These are phyloP conservation scores for Chlorodrepanis virens DNA, from an alignment of 2,113 vertebrate genomes.

Conservation along the genomic window DNA sequence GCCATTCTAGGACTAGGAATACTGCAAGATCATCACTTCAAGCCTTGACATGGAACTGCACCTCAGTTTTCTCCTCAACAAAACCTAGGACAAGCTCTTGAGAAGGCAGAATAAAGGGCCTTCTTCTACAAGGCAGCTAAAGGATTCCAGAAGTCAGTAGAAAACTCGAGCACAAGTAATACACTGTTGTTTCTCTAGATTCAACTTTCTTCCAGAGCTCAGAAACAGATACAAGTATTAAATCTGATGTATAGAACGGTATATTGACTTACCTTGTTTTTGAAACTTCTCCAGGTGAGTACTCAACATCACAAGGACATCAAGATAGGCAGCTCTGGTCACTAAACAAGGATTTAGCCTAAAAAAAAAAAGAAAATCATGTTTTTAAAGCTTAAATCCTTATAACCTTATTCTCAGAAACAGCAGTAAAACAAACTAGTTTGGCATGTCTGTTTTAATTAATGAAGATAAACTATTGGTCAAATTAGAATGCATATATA, in stretches of 20 bases:
- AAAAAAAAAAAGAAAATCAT: neutral
- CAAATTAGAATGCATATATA: neutral
- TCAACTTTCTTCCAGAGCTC: neutral
- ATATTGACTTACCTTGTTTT: slow-evolving; percentile 49
- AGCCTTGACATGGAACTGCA: neutral
- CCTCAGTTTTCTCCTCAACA: neutral
- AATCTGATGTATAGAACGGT: neutral
- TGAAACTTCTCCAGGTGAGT: slow-evolving; percentile 54
- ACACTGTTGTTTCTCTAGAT: neutral
- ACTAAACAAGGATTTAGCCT: slow-evolving; percentile 86
- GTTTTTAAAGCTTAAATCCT: neutral
- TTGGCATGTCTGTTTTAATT: neutral
- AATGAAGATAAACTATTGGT: neutral
- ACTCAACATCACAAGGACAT: slow-evolving; percentile 81
- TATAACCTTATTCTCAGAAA: neutral
- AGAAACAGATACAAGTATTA: neutral
- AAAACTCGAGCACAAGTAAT: neutral
- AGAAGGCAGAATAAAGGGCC: neutral
- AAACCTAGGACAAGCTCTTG: neutral
- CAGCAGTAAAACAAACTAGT: neutral
- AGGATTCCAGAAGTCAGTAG: neutral
- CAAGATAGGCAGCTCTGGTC: slow-evolving; percentile 88
- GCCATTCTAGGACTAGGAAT: neutral
- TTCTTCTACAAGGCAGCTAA: neutral
- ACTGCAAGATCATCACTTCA: neutral